Conservation (phyloP, 2,888 invertebrate genomes). For the Plagodis dolabraria region DNA sequence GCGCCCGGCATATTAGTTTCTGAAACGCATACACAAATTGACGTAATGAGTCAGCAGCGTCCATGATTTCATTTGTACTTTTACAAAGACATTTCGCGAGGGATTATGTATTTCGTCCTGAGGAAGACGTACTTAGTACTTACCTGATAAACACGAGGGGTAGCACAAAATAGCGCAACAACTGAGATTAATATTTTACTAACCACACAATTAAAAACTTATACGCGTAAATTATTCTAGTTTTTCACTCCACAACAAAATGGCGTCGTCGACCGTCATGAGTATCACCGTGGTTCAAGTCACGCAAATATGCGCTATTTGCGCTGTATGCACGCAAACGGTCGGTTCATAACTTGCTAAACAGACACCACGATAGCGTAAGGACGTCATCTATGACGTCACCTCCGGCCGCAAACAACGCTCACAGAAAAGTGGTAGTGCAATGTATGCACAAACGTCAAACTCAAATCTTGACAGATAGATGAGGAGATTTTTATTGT, state of each 20-base stretch:
- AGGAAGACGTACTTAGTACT: slow-evolving; percentile 41
- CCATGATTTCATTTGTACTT: slow-evolving; percentile 40
- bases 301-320: too few relatives aligned
- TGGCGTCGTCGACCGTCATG: slow-evolving; percentile 14
- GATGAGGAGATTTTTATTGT: too few relatives aligned
- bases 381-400: too few relatives aligned
- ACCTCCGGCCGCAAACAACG: too few relatives aligned
- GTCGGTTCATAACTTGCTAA: too few relatives aligned
- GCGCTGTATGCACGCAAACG: too few relatives aligned
- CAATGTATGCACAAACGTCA: too few relatives aligned
- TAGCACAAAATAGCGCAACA: slow-evolving; percentile 9
- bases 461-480: too few relatives aligned
- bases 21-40: slow-evolving; percentile 84
- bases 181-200: neutral
- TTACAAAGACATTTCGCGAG: slow-evolving; percentile 58
- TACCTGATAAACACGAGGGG: slow-evolving; percentile 47
- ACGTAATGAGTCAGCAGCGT: slow-evolving; percentile 79
- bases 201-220: slow-evolving; percentile 1
- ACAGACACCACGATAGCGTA: too few relatives aligned
- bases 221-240: neutral
- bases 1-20: slow-evolving; percentile 93
- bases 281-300: too few relatives aligned
- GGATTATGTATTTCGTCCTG: slow-evolving; percentile 33
- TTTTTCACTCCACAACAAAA: slow-evolving; percentile 9
- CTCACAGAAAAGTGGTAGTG: too few relatives aligned